phyloP scores from a whole-genome alignment of 2,888 invertebrate species.

The Hartigia nigra region DNA sequence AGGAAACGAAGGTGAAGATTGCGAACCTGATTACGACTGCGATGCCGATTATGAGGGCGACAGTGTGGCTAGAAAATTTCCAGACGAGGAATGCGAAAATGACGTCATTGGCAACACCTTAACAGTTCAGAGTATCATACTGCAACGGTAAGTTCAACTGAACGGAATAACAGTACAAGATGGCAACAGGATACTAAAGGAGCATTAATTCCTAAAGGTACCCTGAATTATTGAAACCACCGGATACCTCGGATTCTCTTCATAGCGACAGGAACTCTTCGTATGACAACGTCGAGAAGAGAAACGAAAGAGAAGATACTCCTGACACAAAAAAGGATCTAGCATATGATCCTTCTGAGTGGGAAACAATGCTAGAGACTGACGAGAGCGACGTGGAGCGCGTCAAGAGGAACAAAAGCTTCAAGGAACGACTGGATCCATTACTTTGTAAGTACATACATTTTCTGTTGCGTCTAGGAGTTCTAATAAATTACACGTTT shows the following conservation, averaged over 20 bases:
- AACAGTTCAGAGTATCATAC: constrained; percentile 83
- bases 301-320: constrained; percentile 55
- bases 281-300: constrained; percentile 81
- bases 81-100: constrained; percentile 61
- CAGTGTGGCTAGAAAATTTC: constrained; percentile 63
- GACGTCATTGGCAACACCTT: constrained; percentile 71
- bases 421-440: constrained; percentile 82
- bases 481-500: not conserved
- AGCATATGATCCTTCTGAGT: constrained; percentile 58
- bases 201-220: constrained; percentile 64
- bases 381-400: constrained; percentile 67
- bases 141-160: constrained; percentile 71
- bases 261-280: constrained; percentile 71
- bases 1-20: constrained; percentile 70
- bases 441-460: constrained; percentile 72
- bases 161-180: not conserved
- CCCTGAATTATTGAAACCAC: constrained; percentile 79
- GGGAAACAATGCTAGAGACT: constrained; percentile 65
- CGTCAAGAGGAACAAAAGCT: constrained; percentile 73
- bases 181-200: not conserved
- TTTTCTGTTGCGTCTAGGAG: not conserved
- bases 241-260: constrained; percentile 55
- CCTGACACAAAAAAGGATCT: constrained; percentile 48
- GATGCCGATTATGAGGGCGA: constrained; percentile 67
- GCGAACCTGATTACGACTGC: constrained; percentile 69